Evolutionary conservation across 2,113 vertebrate species (phyloP), one percentile per base, ranked within the genome.

Genomic region (Rafetus swinhoei): DNA sequence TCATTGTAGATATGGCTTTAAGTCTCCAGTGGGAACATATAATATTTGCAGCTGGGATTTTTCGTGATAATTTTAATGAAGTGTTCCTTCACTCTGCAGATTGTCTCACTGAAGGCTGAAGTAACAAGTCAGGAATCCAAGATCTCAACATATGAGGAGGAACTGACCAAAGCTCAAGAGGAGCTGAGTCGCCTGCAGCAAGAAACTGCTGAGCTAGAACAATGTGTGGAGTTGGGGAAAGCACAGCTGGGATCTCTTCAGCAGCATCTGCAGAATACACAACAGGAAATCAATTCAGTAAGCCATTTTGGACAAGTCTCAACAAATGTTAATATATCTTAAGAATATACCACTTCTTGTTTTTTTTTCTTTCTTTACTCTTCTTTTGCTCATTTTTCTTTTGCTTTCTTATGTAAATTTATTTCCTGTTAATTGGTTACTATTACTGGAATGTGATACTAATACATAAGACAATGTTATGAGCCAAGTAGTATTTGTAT

Each of bases 131-230:
- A 99, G 96, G 99, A 99, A 92, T 98, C 98, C 29, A 98, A 98
- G 97, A 99, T 99, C 85, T 98, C 98, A 53, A 98, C 98, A 0
- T 99, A 98, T 18, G 99, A 99, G 90, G 99, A 99, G 97, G 99
- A 99, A 91, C 97, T 99, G 93, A 98, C 97, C 50, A 99, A 98
- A 97, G 99, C 99, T 39, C 97, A 98, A 81, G 99, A 99, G 95
- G 99, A 99, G 93, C 98, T 99, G 83, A 98, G 97, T 65, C 97
- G 97, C 93, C 97, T 99, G 85, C 99, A 99, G 98, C 98, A 99
- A 93, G 99, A 99, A 98, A 99, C 99, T 27, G 97, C 98, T 79
- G 98, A 97, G 85, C 96, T 99, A 39, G 98, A 99, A 97, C 98
- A 99, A 93, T 99, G 98, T 85, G 98, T 99, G 89, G 98, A 98